These are phyloP conservation scores for Hipparchia sbordonii DNA, from an alignment of 2,888 invertebrate species.

Conservation along the genomic window DNA sequence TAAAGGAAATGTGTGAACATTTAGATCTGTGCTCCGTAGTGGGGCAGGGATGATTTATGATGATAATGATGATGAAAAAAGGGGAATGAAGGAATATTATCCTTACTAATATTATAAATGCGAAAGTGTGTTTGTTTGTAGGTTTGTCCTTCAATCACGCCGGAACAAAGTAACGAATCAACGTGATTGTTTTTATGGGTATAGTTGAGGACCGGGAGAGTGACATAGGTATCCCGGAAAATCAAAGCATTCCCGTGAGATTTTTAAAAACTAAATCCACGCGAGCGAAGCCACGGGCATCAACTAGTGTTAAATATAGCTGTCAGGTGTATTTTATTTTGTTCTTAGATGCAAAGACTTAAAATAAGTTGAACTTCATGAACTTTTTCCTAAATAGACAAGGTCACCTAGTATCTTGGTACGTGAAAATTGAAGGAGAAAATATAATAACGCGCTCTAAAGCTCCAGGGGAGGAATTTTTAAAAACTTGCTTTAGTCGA, in stretches of 20 bases:
- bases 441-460: not conserved
- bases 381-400: not conserved
- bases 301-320: not conserved
- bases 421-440: not conserved
- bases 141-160: too few species aligned
- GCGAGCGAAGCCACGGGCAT: too few species aligned
- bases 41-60: too few species aligned
- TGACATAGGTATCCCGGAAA: too few species aligned
- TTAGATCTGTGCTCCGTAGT: not conserved
- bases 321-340: not conserved
- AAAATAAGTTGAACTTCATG: not conserved
- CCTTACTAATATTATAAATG: too few species aligned
- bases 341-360: not conserved
- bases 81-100: not conserved
- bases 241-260: too few species aligned
- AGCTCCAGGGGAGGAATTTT: not conserved
- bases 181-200: too few species aligned
- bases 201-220: too few species aligned
- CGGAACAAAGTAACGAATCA: too few species aligned
- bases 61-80: too few species aligned
- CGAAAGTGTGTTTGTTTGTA: too few species aligned
- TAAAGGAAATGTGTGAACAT: not conserved
- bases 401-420: not conserved
- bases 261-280: too few species aligned
- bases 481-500: constrained; percentile 14